These are phyloP conservation scores for Battus philenor DNA, from an alignment of 1,140 invertebrate genomes.

Conservation along the genomic window DNA sequence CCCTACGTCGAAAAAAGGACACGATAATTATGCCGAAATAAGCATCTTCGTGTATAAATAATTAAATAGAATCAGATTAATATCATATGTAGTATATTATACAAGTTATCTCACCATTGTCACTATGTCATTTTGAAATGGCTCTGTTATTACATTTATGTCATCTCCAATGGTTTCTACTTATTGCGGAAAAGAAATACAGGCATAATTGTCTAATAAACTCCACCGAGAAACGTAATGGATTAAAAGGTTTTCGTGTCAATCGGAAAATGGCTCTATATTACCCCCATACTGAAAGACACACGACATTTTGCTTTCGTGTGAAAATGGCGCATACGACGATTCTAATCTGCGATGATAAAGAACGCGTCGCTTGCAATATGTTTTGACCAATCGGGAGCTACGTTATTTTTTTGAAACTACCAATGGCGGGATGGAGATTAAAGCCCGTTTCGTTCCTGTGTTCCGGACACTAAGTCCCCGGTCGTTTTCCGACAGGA, in stretches of 20 bases:
- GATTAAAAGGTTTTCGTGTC: slow-evolving; percentile 15
- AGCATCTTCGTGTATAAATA: background rate
- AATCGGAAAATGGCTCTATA: slow-evolving; percentile 22
- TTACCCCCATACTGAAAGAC: background rate
- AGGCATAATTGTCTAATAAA: slow-evolving; percentile 39
- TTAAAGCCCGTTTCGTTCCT: slow-evolving; percentile 44
- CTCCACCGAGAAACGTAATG: slow-evolving; percentile 10
- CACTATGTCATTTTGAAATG: slow-evolving; percentile 9
- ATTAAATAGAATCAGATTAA: background rate
- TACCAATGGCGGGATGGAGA: slow-evolving; percentile 55
- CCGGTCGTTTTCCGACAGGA: slow-evolving; percentile 37
- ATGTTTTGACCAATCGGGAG: slow-evolving; percentile 58
- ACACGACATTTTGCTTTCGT: slow-evolving; percentile 28
- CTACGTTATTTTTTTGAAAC: slow-evolving; percentile 55
- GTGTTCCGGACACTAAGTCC: slow-evolving; percentile 31
- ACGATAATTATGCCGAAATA: no score
- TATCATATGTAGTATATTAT: slow-evolving; percentile 15
- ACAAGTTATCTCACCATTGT: slow-evolving; percentile 9
- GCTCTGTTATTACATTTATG: slow-evolving; percentile 15
- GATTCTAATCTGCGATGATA: slow-evolving; percentile 37
- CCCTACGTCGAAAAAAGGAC: no score
- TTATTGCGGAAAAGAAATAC: slow-evolving; percentile 35
- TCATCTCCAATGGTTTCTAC: slow-evolving; percentile 19
- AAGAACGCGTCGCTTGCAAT: slow-evolving; percentile 49
- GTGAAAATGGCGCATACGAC: slow-evolving; percentile 29